Base-by-base conservation (phyloP, 2,888 invertebrate species). In the Carabus problematicus region DNA sequence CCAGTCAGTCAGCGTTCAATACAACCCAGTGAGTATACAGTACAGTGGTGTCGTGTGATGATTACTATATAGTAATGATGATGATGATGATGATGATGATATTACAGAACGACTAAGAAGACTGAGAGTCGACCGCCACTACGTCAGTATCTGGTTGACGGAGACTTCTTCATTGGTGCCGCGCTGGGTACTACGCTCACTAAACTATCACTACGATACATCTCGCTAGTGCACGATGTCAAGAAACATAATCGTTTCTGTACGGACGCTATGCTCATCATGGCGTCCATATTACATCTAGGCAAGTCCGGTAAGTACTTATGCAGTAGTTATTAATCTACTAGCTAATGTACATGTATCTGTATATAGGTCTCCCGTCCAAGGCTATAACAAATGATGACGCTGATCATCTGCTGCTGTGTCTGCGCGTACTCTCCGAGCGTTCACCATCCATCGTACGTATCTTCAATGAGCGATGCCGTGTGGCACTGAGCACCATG, bases 1-100 rank as follows among this genome's bases (percentile, higher is more conserved):
- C 98, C 29, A 93, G 97, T 3, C 98, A 99, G 83, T 97, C 97
- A 73, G 98, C 97, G 49, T 97, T 98, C 82, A 97, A 94, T 78
- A 85, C 94, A 74, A 86, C 90, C 19, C 85, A 88, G 88, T 91
- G 80, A 86, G 89, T 85, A 9, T 6, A n/a, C 1, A 61, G 42
- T 19, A 11, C 11, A 45, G 45, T 45, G 12, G n/a, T n/a, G n/a
- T n/a, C n/a, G n/a, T n/a, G n/a, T n/a, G n/a, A n/a, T n/a, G n/a
- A n/a, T n/a, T n/a, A n/a, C n/a, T n/a, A 14, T 45, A 45, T 3
- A 12, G 2, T 45, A 1, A 12, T 45, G 6, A 7, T 6, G 8
- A 7, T 29, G 4, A 47, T 18, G 8, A 45, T 11, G n/a, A n/a
- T 47, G 19, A n/a, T 61, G 45, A 40, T 29, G 29, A n/a, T 62